Percentiles rank a stretch among this genome's conserved stretches.
Conservation (phyloP, 64 coral and sea anemone species). For the Dendrophyllia cribrosa region DNA sequence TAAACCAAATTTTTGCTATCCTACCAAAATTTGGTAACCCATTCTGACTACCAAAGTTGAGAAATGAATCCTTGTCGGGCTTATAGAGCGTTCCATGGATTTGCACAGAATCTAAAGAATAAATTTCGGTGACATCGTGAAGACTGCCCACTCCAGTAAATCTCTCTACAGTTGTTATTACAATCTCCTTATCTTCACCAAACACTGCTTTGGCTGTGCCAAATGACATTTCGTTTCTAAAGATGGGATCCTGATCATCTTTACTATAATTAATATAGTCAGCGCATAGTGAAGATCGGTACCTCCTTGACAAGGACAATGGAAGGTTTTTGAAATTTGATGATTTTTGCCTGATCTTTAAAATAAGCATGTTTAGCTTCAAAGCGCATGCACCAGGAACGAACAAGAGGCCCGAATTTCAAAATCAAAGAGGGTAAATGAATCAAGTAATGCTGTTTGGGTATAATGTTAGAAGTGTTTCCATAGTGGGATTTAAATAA, state of each 20-base stretch:
- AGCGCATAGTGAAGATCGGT: conserved; percentile 2
- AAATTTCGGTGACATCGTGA: conserved; percentile 9
- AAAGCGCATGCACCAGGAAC: conserved; percentile 64
- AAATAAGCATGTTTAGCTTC: conserved; percentile 69
- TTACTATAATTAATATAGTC: conserved; percentile 13
- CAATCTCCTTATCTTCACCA: not conserved
- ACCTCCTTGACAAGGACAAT: conserved; percentile 7
- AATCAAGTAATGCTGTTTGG: conserved; percentile 65
- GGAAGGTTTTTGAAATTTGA: conserved; percentile 52
- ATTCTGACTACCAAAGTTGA: conserved; percentile 16
- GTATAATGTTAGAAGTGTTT: conserved; percentile 33
- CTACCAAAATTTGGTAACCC: conserved; percentile 40
- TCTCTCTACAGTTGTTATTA: conserved; percentile 24
- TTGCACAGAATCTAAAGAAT: conserved; percentile 20
- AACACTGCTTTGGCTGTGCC: not conserved
- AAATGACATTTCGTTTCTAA: conserved; percentile 12
- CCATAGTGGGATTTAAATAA: conserved; percentile 39
- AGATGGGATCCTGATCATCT: conserved; percentile 25
- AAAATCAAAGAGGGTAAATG: conserved; percentile 49
- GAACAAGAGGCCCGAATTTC: conserved; percentile 50
- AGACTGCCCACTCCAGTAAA: conserved; percentile 9
- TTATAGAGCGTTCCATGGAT: conserved; percentile 49
- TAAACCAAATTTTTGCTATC: conserved; percentile 34
- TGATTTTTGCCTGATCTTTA: conserved; percentile 21
- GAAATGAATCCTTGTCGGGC: conserved; percentile 21